A percentile compares a stretch with the other conserved stretches of the same genome.
Conservation (phyloP, 2,888 invertebrate genomes). For the Idaea dimidiata region DNA sequence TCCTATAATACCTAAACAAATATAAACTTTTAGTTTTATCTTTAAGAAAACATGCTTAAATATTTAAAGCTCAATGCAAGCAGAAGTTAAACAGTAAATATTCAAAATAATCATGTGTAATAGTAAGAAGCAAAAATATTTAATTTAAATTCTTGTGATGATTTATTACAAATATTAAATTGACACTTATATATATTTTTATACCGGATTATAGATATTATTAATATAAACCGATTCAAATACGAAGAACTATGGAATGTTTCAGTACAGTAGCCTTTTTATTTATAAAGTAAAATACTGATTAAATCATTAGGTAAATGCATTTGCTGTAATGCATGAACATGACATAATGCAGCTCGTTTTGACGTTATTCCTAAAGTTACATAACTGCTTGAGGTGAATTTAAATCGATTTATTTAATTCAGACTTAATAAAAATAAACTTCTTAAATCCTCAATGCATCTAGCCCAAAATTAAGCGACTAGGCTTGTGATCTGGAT, state of each 20-base stretch:
- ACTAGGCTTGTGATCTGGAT: too few relatives aligned
- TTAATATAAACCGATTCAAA: slow-evolving; percentile 8
- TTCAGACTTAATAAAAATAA: too few relatives aligned
- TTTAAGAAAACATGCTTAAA: not conserved
- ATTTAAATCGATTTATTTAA: too few relatives aligned
- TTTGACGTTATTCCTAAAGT: not conserved
- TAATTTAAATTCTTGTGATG: not conserved
- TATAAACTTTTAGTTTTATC: not conserved
- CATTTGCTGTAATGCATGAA: not conserved
- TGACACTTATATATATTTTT: not conserved
- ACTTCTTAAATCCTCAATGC: too few relatives aligned
- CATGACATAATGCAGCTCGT: not conserved
- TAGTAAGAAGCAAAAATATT: not conserved
- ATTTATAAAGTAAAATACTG: not conserved
- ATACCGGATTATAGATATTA: not conserved
- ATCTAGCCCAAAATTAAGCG: too few relatives aligned
- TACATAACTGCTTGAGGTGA: too few relatives aligned
- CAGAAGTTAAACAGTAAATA: slow-evolving; percentile 6
- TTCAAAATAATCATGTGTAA: not conserved
- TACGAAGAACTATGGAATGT: slow-evolving; percentile 21
- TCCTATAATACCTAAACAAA: not conserved
- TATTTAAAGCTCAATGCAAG: slow-evolving; percentile 15
- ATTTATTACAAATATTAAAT: too few relatives aligned
- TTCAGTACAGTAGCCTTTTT: not conserved
- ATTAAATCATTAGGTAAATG: not conserved